Evolutionary conservation across 2,797 vertebrate species (phyloP), one percentile per base, ranked within the genome.

Genomic region (Gallinago solitaria): DNA sequence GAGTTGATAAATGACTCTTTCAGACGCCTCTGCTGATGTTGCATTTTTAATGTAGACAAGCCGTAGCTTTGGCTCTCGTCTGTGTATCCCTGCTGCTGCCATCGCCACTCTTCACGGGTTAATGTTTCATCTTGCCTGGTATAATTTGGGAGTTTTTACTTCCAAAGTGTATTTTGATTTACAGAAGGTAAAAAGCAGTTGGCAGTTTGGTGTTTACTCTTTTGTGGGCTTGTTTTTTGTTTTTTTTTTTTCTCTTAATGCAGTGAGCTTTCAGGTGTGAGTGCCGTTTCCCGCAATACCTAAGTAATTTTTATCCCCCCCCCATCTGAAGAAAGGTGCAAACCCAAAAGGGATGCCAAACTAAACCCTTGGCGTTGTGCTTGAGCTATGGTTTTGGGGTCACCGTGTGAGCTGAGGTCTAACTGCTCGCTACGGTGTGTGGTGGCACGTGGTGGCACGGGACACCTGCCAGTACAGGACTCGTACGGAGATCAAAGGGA

Each of bases 31-130:
- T 84, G 94, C 96, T 90, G 96, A 97, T 95, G 85, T 65, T 94
- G 94, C 78, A 61, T 96, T 90, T 97, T 96, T 97, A 97, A 97
- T 86, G 60, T 69, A 80, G 86, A 93, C 94, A 96, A 81, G 96
- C 91, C 47, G 75, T 27, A 48, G 76, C 88, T 90, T 75, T 39
- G 75, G 37, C 70, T 59, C 27, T 13, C 30, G 60, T 19, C 68
- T 64, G 61, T 53, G 63, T 75, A 93, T 69, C 93, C 53, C 85
- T 39, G n/a, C 74, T 81, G 14, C 83, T 81, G 61, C 78, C 79
- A 57, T 75, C 86, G 67, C 89, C 56, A 3, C 63, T 85, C 79
- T 50, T 82, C 7, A 2, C 27, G 75, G 68, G 90, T 86, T 83
- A 83, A 92, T 90, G 93, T 83, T 96, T 96, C 85, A 60, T 83